Percentiles rank a stretch among this genome's conserved stretches.
These are phyloP conservation scores for Setipinna tenuifilis DNA, from an alignment of 2,797 vertebrate species.

Conservation along the genomic window DNA sequence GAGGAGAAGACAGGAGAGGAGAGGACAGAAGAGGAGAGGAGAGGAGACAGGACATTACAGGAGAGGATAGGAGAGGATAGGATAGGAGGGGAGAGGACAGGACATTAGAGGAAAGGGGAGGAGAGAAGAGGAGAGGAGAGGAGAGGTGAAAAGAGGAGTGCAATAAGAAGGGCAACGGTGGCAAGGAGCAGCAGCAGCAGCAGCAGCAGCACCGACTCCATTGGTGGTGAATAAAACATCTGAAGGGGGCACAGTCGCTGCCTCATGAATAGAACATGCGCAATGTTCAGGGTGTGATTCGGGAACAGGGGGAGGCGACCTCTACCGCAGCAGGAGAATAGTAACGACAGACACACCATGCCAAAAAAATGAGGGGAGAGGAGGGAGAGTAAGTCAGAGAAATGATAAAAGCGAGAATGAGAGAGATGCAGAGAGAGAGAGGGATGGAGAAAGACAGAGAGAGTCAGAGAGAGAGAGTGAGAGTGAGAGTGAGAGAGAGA, in stretches of 20 bases:
- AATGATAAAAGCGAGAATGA: background rate
- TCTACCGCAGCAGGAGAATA: constrained; percentile 44
- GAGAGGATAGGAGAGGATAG: background rate
- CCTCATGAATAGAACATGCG: constrained; percentile 44
- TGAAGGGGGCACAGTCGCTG: constrained; percentile 34
- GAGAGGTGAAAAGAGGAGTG: background rate
- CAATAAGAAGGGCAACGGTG: too few relatives aligned
- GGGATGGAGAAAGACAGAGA: background rate
- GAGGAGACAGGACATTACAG: background rate
- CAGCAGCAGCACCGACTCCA: constrained; percentile 37
- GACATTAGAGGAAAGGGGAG: background rate
- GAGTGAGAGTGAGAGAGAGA: background rate
- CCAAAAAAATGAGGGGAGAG: constrained; percentile 32
- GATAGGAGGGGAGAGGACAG: background rate
- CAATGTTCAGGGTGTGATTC: constrained; percentile 31
- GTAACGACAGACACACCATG: constrained; percentile 17
- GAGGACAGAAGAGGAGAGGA: constrained; percentile 37
- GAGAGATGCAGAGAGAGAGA: background rate
- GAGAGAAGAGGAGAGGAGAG: too few relatives aligned
- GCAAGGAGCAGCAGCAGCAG: too few relatives aligned
- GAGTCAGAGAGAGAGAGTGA: background rate
- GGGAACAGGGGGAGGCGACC: constrained; percentile 46
- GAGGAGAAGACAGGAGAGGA: constrained; percentile 36
- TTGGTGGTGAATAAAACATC: constrained; percentile 57
- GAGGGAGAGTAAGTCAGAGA: background rate